Evolutionary conservation across 2,888 invertebrate genomes (phyloP).

Genomic region (Tetheella fluctuosa): DNA sequence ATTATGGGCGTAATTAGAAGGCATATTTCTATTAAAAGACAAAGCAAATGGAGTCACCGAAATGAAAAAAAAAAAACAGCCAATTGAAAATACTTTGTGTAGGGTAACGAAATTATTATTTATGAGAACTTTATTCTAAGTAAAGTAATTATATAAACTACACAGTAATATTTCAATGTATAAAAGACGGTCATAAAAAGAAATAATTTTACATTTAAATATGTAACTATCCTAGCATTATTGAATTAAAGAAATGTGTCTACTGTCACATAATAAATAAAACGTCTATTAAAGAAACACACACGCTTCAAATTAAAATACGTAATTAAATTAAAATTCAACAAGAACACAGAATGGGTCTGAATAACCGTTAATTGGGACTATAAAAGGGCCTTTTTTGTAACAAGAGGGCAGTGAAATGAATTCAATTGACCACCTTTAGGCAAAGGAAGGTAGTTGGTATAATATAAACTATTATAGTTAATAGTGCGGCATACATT

Average conservation of each 20-base stretch:
- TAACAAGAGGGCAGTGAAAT: constrained; percentile 27
- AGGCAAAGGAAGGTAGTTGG: background rate
- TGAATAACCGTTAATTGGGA: constrained; percentile 39
- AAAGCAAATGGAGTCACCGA: background rate
- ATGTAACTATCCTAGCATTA: constrained; percentile 2
- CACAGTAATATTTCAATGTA: too few species aligned
- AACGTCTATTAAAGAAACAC: constrained; percentile 20
- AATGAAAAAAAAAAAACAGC: too few species aligned
- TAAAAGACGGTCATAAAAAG: background rate
- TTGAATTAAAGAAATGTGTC: constrained; percentile 16
- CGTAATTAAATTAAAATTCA: constrained; percentile 35
- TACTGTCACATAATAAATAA: constrained; percentile 18
- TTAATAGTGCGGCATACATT: constrained; percentile 17
- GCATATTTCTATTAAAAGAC: background rate
- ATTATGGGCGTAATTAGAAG: background rate
- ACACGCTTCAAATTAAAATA: constrained; percentile 26
- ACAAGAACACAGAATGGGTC: constrained; percentile 18
- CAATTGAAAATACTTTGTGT: too few species aligned
- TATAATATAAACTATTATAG: constrained; percentile 18
- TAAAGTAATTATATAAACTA: too few species aligned
- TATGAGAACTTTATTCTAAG: too few species aligned
- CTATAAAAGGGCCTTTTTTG: constrained; percentile 29
- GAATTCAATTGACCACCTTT: constrained; percentile 15
- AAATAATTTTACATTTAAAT: background rate
- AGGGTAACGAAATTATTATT: too few species aligned